Conservation (phyloP, 1,140 invertebrate species). For the Phenacoccus solenopsis region DNA sequence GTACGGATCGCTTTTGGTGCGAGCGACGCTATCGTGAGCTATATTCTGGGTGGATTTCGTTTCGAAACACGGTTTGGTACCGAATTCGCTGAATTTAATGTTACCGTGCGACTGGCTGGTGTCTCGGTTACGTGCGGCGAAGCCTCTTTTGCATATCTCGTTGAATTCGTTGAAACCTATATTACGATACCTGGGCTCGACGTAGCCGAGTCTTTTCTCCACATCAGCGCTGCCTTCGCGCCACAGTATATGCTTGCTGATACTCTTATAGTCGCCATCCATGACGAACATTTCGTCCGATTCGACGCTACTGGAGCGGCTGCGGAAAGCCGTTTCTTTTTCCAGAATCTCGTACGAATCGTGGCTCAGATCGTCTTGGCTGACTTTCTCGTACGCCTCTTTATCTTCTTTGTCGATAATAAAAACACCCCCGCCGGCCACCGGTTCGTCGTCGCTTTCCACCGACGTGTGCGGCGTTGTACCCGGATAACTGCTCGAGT, state of each 20-base stretch:
- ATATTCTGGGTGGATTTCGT: constrained; percentile 23
- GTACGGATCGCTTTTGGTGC: constrained; percentile 73
- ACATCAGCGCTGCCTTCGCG: constrained; percentile 25
- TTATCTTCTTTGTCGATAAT: constrained; percentile 30
- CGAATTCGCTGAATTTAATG: constrained; percentile 20
- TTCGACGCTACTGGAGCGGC: constrained; percentile 31
- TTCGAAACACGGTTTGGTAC: constrained; percentile 22
- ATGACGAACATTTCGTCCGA: constrained; percentile 46
- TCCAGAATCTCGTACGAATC: constrained; percentile 78
- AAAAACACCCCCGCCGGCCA: constrained; percentile 30
- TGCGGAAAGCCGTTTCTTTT: constrained; percentile 42
- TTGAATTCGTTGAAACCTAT: constrained; percentile 31
- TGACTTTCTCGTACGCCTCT: constrained; percentile 33
- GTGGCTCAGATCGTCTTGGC: constrained; percentile 71
- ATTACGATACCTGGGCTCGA: constrained; percentile 28
- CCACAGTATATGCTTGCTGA: constrained; percentile 9
- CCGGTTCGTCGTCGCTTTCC: constrained; percentile 43
- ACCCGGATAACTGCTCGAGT: constrained; percentile 72
- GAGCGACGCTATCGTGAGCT: constrained; percentile 42
- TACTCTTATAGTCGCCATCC: constrained; percentile 37
- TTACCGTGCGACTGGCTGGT: constrained; percentile 15
- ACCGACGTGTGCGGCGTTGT: constrained; percentile 40
- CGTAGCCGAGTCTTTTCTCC: constrained; percentile 30
- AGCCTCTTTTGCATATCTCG: constrained; percentile 30
- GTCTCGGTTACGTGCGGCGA: constrained; percentile 22